Evolutionary conservation across 23 tunicate species (phyloP).

Genomic region (Diplosoma virens): DNA sequence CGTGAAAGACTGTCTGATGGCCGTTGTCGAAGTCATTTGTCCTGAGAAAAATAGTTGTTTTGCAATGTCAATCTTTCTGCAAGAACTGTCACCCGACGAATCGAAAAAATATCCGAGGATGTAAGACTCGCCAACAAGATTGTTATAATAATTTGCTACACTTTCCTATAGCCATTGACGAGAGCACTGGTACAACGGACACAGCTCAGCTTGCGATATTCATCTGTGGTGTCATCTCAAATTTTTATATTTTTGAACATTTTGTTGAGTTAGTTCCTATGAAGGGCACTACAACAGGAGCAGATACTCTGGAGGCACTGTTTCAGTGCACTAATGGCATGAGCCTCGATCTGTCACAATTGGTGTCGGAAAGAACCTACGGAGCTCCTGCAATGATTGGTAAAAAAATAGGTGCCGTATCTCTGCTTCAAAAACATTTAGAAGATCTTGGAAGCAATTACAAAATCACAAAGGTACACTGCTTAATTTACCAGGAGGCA

Average conservation of each 20-base stretch:
- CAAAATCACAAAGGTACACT: constrained; percentile 42
- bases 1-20: constrained; percentile 70
- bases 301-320: constrained; percentile 53
- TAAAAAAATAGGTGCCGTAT: constrained; percentile 45
- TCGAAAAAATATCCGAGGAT: constrained; percentile 65
- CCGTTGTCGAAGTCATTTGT: constrained; percentile 53
- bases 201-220: constrained; percentile 71
- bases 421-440: constrained; percentile 76
- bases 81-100: constrained; percentile 76
- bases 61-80: constrained; percentile 62
- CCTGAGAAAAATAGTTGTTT: constrained; percentile 59
- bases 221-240: constrained; percentile 54
- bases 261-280: constrained; percentile 45
- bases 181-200: constrained; percentile 56
- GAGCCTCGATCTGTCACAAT: constrained; percentile 42
- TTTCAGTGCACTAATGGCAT: constrained; percentile 30
- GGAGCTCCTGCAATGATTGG: constrained; percentile 64
- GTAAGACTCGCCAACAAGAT: constrained; percentile 55
- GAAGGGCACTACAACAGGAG: constrained; percentile 63
- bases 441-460: constrained; percentile 32
- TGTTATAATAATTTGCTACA: constrained; percentile 39
- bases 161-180: constrained; percentile 44
- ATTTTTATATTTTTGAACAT: constrained; percentile 48
- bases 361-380: constrained; percentile 51
- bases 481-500: constrained; percentile 77